Base-by-base conservation (phyloP, 30 jellyfish, hydroid and myxozoan genomes). In the Nemopilema nomurai region DNA sequence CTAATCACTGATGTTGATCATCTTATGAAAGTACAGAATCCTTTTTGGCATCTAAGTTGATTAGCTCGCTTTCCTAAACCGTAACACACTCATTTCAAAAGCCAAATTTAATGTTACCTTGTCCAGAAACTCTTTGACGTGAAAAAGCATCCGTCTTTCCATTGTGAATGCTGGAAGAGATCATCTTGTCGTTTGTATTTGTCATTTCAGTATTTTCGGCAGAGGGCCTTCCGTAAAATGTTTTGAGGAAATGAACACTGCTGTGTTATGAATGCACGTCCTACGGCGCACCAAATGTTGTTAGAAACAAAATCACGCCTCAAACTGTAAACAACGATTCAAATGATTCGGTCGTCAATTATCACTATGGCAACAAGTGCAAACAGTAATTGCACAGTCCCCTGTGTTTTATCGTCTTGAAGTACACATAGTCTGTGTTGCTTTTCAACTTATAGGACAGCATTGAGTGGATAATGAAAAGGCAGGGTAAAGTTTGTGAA, bases 71-170 rank as follows among this genome's bases (percentile, higher is more conserved):
- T 16, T 51, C 67, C 16, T n/a, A n/a, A n/a, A n/a, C n/a, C n/a
- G n/a, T n/a, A n/a, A n/a, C n/a, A n/a, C n/a, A n/a, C 57, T 41
- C 13, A 41, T 41, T 41, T 41, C 13, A 3, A 3, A 41, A 41
- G 13, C 18, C 29, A 18, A 63, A 19, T 19, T n/a, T 18, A 63
- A 19, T 63, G 30, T 22, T 76, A 76, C 86, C 86, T 76, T 76
- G 86, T n/a, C 86, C 86, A 52, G 86, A 76, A 50, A 67, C 76
- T 76, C 62, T 76, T 26, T 49, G 63, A 28, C 76, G 1, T 65
- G 26, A 26, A 16, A 22, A 76, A 17, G 27, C 17, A n/a, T 50
- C 41, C 62, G 50, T 22, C 25, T 76, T 76, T 21, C 79, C 41
- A 25, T 26, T 4, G 70, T 75, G 1, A 25, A 9, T 76, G 13